Conservation (phyloP, 2,113 vertebrate species). For the Enhydra lutris region DNA sequence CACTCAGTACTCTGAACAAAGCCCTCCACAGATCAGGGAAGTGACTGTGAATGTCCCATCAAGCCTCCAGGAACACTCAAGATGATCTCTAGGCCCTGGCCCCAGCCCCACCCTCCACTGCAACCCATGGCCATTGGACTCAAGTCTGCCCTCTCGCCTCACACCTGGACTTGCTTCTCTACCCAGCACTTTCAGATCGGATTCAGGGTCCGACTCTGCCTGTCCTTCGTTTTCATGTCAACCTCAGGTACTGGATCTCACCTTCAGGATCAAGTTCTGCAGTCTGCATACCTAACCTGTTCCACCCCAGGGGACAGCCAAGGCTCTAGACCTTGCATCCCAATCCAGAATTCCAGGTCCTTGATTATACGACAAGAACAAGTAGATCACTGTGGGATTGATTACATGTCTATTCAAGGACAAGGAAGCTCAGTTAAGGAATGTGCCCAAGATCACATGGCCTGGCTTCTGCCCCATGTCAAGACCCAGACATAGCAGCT, state of each 20-base stretch:
- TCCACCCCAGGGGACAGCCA: not conserved
- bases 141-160: not conserved
- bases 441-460: not conserved
- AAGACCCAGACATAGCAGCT: not conserved
- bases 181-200: not conserved
- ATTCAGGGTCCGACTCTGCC: not conserved
- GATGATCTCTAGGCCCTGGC: not conserved
- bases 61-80: not conserved
- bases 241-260: not conserved
- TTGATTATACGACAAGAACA: not conserved
- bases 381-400: not conserved
- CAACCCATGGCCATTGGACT: not conserved
- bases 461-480: not conserved
- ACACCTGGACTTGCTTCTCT: not conserved
- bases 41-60: not conserved
- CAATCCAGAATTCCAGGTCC: not conserved
- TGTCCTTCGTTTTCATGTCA: not conserved
- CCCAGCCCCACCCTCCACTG: not conserved
- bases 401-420: not conserved
- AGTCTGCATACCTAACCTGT: not conserved
- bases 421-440: not conserved
- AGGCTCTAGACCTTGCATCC: not conserved
- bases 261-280: not conserved
- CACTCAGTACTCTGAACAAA: not conserved
- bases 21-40: not conserved